These are phyloP conservation scores for Spatulosminthurus flaviceps DNA, from an alignment of 2,888 invertebrate genomes.

Conservation along the genomic window DNA sequence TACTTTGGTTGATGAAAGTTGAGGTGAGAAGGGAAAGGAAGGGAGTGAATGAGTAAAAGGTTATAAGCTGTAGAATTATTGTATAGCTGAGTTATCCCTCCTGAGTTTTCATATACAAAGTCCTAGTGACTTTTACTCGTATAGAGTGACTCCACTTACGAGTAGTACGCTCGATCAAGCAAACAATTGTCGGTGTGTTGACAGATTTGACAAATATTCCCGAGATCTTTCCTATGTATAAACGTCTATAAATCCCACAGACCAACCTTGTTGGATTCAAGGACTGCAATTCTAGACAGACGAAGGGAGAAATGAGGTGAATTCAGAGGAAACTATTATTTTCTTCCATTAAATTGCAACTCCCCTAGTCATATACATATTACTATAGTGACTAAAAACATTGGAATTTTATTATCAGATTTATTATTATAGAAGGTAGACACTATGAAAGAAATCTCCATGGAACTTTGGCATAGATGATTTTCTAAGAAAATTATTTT, in stretches of 20 bases:
- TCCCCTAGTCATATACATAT: too few species aligned
- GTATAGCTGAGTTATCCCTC: too few species aligned
- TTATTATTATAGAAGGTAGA: too few species aligned
- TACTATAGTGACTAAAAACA: too few species aligned
- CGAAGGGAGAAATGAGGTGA: too few species aligned
- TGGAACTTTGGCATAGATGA: too few species aligned
- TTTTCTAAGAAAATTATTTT: too few species aligned
- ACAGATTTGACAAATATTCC: constrained; percentile 6
- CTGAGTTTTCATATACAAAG: too few species aligned
- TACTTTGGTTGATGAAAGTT: constrained; percentile 15
- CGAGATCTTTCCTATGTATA: background rate
- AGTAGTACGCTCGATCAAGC: constrained; percentile 21
- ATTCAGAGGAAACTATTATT: background rate
- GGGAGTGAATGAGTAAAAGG: constrained; percentile 16
- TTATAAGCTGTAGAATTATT: background rate
- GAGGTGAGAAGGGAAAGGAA: constrained; percentile 10
- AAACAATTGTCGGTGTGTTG: constrained; percentile 24
- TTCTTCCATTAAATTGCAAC: background rate
- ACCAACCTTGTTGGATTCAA: background rate
- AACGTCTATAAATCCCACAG: background rate
- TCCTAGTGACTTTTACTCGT: too few species aligned
- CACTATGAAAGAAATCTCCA: too few species aligned
- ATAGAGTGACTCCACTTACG: background rate
- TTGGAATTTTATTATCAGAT: too few species aligned
- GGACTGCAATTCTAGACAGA: too few species aligned